Base-by-base conservation (phyloP, 2,797 vertebrate genomes). In the Tokudaia muenninki region DNA sequence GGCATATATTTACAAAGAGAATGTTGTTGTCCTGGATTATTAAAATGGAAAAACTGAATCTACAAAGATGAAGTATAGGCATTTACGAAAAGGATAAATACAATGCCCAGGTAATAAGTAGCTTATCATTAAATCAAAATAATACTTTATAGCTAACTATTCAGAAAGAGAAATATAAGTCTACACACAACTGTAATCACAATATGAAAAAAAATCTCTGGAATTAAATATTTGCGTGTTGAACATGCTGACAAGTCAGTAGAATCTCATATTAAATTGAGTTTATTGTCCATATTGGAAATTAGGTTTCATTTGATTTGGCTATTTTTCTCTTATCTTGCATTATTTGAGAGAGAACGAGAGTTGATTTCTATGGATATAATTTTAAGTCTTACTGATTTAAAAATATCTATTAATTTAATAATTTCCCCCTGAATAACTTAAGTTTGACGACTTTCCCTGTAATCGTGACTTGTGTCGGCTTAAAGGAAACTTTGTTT, bases 1-100 rank as follows among this genome's bases (percentile, higher is more conserved):
- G 63, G n/a, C 87, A 97, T 97, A 96, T 83, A 96, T 96, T 95
- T 97, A 75, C 44, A 95, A 95, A 98, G 10, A 44, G 41, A 84
- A 95, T 97, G 17, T 26, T 97, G 92, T 98, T 97, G 97, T 47
- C 74, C 55, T 52, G n/a, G 95, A 96, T 96, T 87, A 96, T 65
- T 96, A 95, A 98, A 98, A 92, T 94, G 3, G 70, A 95, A 65
- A 91, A 74, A 67, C 70, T 59, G 0, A 97, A 16, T 79, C 74
- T 94, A 57, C 86, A 78, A 59, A 87, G 94, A 79, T 75, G 21
- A 77, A 83, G 1, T 7, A 34, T 47, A 78, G 21, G 78, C 11
- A 67, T 87, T 80, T 41, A 91, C 19, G 3, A 72, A 37, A 92
- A 92, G 41, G 92, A 89, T 21, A 88, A 90, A 94, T 94, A 88